Evolutionary conservation across 2,888 invertebrate genomes (phyloP).

Genomic region (Operophtera brumata): DNA sequence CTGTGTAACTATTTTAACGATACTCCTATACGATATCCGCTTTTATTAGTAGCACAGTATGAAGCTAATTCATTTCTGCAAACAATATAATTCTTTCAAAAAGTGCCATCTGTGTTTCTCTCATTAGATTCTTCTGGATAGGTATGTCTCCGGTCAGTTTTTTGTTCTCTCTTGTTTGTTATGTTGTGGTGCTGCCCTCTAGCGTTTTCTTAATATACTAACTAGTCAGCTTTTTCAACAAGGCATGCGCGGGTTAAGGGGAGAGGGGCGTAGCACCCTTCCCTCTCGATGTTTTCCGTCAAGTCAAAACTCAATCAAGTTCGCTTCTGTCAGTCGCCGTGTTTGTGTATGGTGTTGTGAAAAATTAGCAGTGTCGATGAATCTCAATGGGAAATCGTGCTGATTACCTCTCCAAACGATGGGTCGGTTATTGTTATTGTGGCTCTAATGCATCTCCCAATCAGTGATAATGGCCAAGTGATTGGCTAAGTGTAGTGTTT

Average conservation of each 20-base stretch:
- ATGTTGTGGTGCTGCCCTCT: slow-evolving; percentile 57
- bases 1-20: too few relatives aligned
- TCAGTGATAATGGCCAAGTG: slow-evolving; percentile 79
- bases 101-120: slow-evolving; percentile 45
- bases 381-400: slow-evolving; percentile 79
- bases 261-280: slow-evolving; percentile 59
- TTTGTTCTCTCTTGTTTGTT: too few relatives aligned
- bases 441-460: slow-evolving; percentile 74
- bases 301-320: slow-evolving; percentile 70
- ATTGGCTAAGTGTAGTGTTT: slow-evolving; percentile 77
- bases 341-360: slow-evolving; percentile 80
- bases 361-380: slow-evolving; percentile 78
- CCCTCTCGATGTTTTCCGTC: slow-evolving; percentile 78
- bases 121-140: too few relatives aligned
- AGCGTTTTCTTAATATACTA: slow-evolving; percentile 29
- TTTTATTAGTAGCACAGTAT: too few relatives aligned
- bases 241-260: slow-evolving; percentile 62
- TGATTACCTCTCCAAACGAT: slow-evolving; percentile 75
- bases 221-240: slow-evolving; percentile 17
- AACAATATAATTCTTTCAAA: too few relatives aligned
- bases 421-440: slow-evolving; percentile 77
- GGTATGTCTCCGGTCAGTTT: too few relatives aligned
- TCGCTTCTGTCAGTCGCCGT: slow-evolving; percentile 79
- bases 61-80: too few relatives aligned
- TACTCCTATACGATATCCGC: too few relatives aligned